A percentile compares a stretch with the other conserved stretches of the same genome.
These are phyloP conservation scores for Meloidogyne exigua DNA, from an alignment of 1,140 invertebrate species.

Conservation along the genomic window DNA sequence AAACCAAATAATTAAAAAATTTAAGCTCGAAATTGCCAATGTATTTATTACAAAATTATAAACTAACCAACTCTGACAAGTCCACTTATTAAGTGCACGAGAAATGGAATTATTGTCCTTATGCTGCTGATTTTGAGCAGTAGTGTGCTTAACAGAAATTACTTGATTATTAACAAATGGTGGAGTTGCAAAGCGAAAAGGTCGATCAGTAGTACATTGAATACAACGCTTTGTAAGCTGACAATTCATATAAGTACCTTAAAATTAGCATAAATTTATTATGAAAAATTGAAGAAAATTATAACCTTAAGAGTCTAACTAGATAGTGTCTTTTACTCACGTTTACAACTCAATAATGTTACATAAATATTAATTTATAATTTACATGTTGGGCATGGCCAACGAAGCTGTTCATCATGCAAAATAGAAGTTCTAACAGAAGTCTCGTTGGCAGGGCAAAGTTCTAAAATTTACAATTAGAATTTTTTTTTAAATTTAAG, in stretches of 20 bases:
- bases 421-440: conserved; percentile 6
- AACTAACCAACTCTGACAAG: conserved; percentile 9
- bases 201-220: conserved; percentile 13
- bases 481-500: not conserved
- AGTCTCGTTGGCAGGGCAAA: not conserved
- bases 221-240: conserved; percentile 17
- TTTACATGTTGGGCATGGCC: conserved; percentile 24
- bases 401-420: not conserved
- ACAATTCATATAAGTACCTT: conserved; percentile 23
- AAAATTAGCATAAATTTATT: not conserved
- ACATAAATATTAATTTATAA: not conserved
- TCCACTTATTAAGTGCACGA: conserved; percentile 5
- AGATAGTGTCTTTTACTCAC: too few species aligned
- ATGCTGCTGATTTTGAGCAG: not conserved
- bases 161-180: not conserved
- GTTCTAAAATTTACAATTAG: conserved; percentile 9
- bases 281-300: not conserved
- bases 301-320: too few species aligned
- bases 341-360: too few species aligned
- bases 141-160: not conserved
- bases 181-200: conserved; percentile 10
- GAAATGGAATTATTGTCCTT: not conserved
- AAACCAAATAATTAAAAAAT: too few species aligned
- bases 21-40: too few species aligned
- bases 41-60: too few species aligned